Base-by-base conservation (phyloP, 2,113 vertebrate genomes). In the Lasiurus cinereus region DNA sequence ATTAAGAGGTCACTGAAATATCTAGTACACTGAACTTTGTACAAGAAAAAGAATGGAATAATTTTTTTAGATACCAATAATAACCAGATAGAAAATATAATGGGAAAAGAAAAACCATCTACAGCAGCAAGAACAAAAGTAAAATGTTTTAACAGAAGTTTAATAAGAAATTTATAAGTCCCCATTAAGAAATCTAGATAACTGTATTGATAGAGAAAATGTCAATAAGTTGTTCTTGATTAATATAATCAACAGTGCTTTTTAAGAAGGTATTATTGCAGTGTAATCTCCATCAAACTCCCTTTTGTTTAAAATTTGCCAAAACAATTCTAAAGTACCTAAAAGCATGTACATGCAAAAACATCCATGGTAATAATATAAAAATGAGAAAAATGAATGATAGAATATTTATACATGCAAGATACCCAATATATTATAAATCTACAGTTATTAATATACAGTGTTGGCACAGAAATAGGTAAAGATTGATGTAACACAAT, bases 101-200 rank as follows among this genome's bases (percentile, higher is more conserved):
- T 21, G 36, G 36, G 29, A 4, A 24, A 80, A 85, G 62, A 56
- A 54, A 82, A 70, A 69, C 46, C 27, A 54, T 77, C 85, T 12
- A 67, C 7, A 84, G 29, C 67, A 56, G 18, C 27, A 78, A 83
- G 13, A 94, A 76, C 43, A 90, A 74, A 83, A 59, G 27, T 22
- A 56, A 85, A 85, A 33, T 72, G 77, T 91, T 91, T 91, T 72
- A 78, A 96, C 33, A 72, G 5, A 95, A 79, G 14, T 92, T 88
- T 85, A 77, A 74, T 80, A 52, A 82, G n/a, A 88, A 86, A 88
- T 69, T 1, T 50, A 0, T 86, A 85, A 85, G 27, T 72, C 22
- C 67, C 21, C 27, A 36, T 56, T 31, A 91, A 80, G 54, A 94
- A 80, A 89, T 62, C 12, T 79, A 87, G n/a, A 46, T 22, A 56